These are phyloP conservation scores for Ictalurus furcatus DNA, from an alignment of 2,113 vertebrate genomes.

Conservation along the genomic window DNA sequence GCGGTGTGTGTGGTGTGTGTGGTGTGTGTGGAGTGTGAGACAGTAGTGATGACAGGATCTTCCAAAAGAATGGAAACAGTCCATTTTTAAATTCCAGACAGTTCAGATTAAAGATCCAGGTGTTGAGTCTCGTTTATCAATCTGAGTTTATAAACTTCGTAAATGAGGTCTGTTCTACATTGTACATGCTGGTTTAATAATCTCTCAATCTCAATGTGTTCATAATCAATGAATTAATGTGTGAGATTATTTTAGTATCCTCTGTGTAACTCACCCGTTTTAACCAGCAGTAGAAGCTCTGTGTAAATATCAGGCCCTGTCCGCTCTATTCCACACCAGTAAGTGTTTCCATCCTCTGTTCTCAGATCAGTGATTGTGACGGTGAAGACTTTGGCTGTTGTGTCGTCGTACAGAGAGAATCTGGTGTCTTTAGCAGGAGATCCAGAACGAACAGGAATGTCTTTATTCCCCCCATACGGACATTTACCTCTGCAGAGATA, in stretches of 20 bases:
- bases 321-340: slow-evolving; percentile 52
- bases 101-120: background rate
- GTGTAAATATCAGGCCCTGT: background rate
- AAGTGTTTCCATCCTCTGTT: slow-evolving; percentile 53
- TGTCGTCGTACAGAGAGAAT: slow-evolving; percentile 54
- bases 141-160: too few species aligned
- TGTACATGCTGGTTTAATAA: too few species aligned
- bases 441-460: slow-evolving; percentile 3
- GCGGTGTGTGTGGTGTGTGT: background rate
- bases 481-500: slow-evolving; percentile 61
- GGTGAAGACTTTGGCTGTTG: slow-evolving; percentile 44
- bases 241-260: background rate
- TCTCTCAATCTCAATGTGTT: too few species aligned
- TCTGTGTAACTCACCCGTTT: slow-evolving; percentile 46
- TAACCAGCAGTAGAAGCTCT: slow-evolving; percentile 57
- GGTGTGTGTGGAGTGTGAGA: background rate
- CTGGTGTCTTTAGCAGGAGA: slow-evolving; percentile 36
- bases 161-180: too few species aligned
- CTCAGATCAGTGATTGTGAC: slow-evolving; percentile 62
- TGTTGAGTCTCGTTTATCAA: too few species aligned
- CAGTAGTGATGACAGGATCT: background rate
- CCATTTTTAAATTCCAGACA: background rate
- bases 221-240: background rate
- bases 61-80: background rate
- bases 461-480: background rate